A percentile compares a stretch with the other conserved stretches of the same genome.
phyloP scores from a whole-genome alignment of 2,888 invertebrate genomes.

The Marronus borbonicus region DNA sequence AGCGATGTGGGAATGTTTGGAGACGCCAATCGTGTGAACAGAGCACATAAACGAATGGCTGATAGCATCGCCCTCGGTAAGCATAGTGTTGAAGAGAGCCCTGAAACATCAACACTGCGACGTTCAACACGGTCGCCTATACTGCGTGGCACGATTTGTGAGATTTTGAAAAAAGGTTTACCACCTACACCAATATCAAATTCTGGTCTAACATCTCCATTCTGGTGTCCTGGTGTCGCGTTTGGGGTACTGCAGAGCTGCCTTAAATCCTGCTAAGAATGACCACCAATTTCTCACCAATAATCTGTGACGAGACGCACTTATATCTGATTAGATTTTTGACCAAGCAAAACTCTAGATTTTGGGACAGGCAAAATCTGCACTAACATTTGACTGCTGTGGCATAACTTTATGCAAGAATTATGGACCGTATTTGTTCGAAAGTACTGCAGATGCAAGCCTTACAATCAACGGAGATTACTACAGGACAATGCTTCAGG shows the following conservation, averaged over 20 bases:
- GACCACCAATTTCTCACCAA: not conserved
- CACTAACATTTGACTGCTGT: not conserved
- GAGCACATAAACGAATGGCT: too few relatives aligned
- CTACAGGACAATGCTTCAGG: not conserved
- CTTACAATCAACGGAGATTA: not conserved
- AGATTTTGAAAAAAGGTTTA: not conserved
- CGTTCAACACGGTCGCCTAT: not conserved
- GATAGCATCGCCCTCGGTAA: too few relatives aligned
- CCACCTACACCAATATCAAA: not conserved
- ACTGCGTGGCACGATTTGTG: too few relatives aligned
- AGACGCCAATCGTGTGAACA: too few relatives aligned
- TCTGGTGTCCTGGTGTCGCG: not conserved
- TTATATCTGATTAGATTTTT: not conserved
- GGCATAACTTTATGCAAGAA: not conserved
- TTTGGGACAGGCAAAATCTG: not conserved
- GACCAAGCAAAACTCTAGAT: not conserved
- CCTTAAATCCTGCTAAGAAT: not conserved
- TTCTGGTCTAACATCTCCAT: not conserved
- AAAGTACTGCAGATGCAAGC: not conserved
- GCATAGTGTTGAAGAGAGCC: too few relatives aligned
- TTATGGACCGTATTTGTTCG: slow-evolving; percentile 1
- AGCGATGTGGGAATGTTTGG: too few relatives aligned
- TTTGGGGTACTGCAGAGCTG: slow-evolving; percentile 1
- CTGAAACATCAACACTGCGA: not conserved
- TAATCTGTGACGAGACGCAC: not conserved